These are phyloP conservation scores for Bursaphelenchus okinawaensis DNA, from an alignment of 2,888 invertebrate genomes.

Conservation along the genomic window DNA sequence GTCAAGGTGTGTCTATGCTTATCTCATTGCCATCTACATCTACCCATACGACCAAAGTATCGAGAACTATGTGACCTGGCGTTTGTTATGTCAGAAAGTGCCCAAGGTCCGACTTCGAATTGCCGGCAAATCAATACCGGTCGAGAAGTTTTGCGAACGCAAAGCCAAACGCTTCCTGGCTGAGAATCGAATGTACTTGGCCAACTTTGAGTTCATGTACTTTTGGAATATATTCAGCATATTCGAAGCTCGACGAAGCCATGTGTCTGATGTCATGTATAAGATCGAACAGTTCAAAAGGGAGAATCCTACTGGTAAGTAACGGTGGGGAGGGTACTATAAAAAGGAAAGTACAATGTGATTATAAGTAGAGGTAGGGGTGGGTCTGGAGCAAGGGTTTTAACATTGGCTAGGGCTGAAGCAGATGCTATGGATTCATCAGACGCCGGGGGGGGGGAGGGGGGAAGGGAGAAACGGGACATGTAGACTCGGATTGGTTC, in stretches of 20 bases:
- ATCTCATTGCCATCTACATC: conserved; percentile 78
- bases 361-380: too few species aligned
- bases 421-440: too few species aligned
- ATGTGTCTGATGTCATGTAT: conserved; percentile 58
- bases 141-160: conserved; percentile 90
- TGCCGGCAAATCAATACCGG: conserved; percentile 89
- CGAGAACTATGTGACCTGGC: conserved; percentile 13
- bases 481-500: too few species aligned
- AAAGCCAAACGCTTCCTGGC: conserved; percentile 74
- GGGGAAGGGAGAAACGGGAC: too few species aligned
- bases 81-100: conserved; percentile 62
- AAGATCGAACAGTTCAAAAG: conserved; percentile 51
- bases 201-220: conserved; percentile 80
- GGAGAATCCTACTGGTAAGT: conserved; percentile 18
- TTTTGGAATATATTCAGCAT: conserved; percentile 86
- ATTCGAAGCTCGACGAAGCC: conserved; percentile 66
- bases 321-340: too few species aligned
- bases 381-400: too few species aligned
- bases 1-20: conserved; percentile 80
- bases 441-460: too few species aligned
- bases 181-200: conserved; percentile 73
- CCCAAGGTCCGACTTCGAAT: conserved; percentile 79
- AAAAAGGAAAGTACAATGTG: too few species aligned
- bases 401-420: too few species aligned
- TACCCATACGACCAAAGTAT: conserved; percentile 49